Conservation (phyloP, 2,113 vertebrate genomes). For the Circaetus gallicus region DNA sequence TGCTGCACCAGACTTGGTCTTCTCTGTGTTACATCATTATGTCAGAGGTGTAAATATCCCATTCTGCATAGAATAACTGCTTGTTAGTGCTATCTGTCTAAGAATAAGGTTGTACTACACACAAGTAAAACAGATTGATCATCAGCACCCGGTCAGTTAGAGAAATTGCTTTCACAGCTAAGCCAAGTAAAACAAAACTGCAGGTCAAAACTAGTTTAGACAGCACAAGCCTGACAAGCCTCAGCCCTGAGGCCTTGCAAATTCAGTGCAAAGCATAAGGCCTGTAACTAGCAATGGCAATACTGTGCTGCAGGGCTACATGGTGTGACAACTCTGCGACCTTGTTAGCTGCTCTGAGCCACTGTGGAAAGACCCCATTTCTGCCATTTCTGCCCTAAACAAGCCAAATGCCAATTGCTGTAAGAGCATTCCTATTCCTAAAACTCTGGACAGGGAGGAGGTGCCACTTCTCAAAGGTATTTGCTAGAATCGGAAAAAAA, state of each 20-base stretch:
- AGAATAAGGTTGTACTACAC: background rate
- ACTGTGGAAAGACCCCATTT: background rate
- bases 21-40: background rate
- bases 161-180: background rate
- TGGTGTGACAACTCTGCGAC: background rate
- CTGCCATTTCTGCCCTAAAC: background rate
- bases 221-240: background rate
- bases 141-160: background rate
- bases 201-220: background rate
- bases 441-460: background rate
- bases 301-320: background rate
- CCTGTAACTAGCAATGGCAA: background rate
- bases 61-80: background rate
- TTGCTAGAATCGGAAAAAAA: background rate
- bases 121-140: background rate
- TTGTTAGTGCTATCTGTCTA: accelerated
- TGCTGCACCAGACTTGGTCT: background rate
- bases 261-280: background rate
- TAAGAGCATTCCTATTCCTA: background rate
- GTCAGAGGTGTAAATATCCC: background rate
- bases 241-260: background rate
- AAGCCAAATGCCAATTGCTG: background rate
- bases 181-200: background rate
- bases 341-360: background rate
- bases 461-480: background rate